Conservation (phyloP, 2,113 vertebrate genomes). For the Corydoras sp. region DNA sequence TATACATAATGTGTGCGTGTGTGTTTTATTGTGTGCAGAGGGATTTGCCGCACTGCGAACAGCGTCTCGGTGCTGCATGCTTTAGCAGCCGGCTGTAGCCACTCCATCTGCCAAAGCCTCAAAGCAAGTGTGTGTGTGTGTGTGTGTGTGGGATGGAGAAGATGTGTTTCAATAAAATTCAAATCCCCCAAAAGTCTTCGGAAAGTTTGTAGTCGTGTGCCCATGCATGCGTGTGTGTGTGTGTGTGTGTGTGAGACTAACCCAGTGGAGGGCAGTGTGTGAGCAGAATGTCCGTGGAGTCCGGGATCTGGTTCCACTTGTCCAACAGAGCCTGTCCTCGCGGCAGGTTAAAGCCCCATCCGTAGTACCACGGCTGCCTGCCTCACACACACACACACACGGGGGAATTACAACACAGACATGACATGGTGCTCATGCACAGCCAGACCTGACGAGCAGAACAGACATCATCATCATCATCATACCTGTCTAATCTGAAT, state of each 20-base stretch:
- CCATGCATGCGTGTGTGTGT: conserved; percentile 24
- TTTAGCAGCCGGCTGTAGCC: conserved; percentile 71
- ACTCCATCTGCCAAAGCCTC: conserved; percentile 70
- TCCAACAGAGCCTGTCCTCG: conserved; percentile 91
- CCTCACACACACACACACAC: conserved; percentile 34
- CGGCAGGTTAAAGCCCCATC: conserved; percentile 95
- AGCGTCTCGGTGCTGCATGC: conserved; percentile 63
- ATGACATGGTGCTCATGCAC: background rate
- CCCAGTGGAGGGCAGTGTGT: conserved; percentile 94
- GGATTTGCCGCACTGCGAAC: conserved; percentile 53
- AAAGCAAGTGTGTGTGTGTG: conserved; percentile 43
- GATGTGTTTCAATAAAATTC: no score
- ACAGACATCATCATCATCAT: conserved; percentile 12
- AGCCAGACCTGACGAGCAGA: conserved; percentile 5
- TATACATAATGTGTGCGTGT: conserved; percentile 24
- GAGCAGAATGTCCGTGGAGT: conserved; percentile 87
- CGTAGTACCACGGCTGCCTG: conserved; percentile 98
- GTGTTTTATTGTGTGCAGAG: conserved; percentile 47
- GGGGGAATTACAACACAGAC: conserved; percentile 3
- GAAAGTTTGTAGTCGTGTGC: no score
- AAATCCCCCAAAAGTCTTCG: no score
- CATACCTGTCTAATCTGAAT: no score
- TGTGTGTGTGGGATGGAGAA: no score
- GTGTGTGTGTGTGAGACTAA: conserved; percentile 58
- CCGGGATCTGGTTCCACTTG: conserved; percentile 97